Base-by-base conservation (phyloP, 2,113 vertebrate species). In the Podilymbus podiceps region DNA sequence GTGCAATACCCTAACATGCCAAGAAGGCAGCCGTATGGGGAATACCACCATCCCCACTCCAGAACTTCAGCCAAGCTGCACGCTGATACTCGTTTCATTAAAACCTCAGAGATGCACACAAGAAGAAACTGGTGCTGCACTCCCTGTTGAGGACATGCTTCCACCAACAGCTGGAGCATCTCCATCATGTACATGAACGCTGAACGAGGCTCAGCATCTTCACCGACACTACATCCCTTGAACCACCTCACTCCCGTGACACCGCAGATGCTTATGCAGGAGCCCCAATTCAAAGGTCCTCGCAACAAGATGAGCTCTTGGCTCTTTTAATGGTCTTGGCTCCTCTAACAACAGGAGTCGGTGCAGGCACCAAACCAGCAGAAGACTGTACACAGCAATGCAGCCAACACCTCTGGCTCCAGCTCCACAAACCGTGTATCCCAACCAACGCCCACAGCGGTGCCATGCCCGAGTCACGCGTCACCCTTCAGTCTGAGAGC, bases 381-480 rank as follows among this genome's bases (percentile, higher is more conserved):
- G 40, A 33, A 47, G 72, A 46, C 30, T 38, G 20, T 2, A 17
- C 47, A 55, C 40, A 28, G 2, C 4, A 31, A 8, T 4, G 0
- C 1, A 10, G 8, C 9, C 50, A 64, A 47, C 40, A 60, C 6
- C 33, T 46, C 56, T 24, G 53, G 28, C 11, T 63, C 12, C 78
- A 60, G 55, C 69, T 0, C 14, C 16, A 46, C 44, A 46, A 46
- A 46, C 44, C 44, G 16, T 12, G 44, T 46, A 46, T 46, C 44
- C 22, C 47, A 46, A 11, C 12, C 0, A 1, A 17, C 0, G 2
- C 30, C 53, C 2, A 1, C 8, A 17, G 60, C 69, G 47, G 16
- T 0, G 8, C 53, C 0, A 0, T 17, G 46, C 33, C 67, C 6
- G 0, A 13, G 8, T 67, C 11, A 5, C 5, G 0, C 8, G 1